A percentile compares a stretch with the other conserved stretches of the same genome.
phyloP scores from a whole-genome alignment of 2,113 vertebrate genomes.

The Glaucidium brasilianum region DNA sequence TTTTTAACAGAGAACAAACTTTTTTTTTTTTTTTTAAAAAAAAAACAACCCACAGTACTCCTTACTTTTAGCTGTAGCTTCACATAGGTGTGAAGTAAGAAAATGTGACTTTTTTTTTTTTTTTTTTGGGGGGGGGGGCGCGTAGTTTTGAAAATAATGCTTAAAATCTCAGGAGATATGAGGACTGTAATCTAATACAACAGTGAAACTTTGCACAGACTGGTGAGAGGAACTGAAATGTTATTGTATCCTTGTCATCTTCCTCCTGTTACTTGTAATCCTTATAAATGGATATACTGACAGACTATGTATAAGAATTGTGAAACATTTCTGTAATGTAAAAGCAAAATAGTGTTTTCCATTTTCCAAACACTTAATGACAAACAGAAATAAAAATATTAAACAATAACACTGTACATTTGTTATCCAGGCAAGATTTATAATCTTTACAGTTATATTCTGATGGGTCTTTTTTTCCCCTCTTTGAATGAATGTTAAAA shows the following conservation, averaged over 20 bases:
- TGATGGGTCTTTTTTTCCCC: neutral
- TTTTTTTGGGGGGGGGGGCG: rapidly evolving
- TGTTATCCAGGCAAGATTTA: neutral
- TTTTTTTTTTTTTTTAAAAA: neutral
- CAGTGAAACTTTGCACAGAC: neutral
- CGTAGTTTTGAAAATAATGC: neutral
- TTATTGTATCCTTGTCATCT: neutral
- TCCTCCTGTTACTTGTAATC: neutral
- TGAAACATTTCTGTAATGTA: neutral
- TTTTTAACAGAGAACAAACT: neutral
- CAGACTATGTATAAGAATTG: neutral
- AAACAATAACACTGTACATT: neutral
- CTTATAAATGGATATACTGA: neutral
- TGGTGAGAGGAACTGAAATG: neutral
- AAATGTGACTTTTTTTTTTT: neutral
- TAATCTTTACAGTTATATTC: neutral
- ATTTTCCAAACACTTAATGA: neutral
- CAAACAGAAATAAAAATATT: neutral
- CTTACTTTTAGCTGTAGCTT: neutral
- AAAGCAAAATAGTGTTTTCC: neutral
- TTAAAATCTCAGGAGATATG: neutral
- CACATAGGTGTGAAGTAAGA: neutral
- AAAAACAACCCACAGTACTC: too few relatives aligned
- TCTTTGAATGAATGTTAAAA: neutral
- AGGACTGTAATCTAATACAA: neutral